These are phyloP conservation scores for Nomada flava DNA, from an alignment of 2,888 invertebrate genomes.

Conservation along the genomic window DNA sequence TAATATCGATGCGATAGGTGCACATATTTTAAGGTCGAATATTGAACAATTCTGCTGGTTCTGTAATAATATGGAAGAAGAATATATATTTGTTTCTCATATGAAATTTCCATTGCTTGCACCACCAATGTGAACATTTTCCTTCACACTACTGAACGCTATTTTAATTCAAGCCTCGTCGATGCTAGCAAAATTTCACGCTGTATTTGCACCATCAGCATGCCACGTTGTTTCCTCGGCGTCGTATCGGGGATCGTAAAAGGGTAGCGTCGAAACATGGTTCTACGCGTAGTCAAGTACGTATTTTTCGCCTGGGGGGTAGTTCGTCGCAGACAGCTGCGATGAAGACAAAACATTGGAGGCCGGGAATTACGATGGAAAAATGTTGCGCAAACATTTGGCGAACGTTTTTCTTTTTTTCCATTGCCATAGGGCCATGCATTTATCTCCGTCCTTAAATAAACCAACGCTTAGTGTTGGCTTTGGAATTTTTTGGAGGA, in stretches of 20 bases:
- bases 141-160: neutral
- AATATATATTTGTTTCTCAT: neutral
- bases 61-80: neutral
- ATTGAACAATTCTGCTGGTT: neutral
- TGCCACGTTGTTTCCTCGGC: conserved; percentile 9
- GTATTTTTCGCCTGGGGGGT: conserved; percentile 24
- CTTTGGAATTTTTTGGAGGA: too few relatives aligned
- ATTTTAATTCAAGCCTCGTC: conserved; percentile 9
- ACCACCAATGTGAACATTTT: neutral
- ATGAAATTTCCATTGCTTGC: neutral
- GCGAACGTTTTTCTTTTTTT: conserved; percentile 35
- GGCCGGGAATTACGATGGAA: conserved; percentile 60
- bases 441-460: neutral
- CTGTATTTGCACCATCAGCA: conserved; percentile 7
- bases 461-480: conserved; percentile 1
- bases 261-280: conserved; percentile 17
- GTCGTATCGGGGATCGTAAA: conserved; percentile 10
- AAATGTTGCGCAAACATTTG: conserved; percentile 74
- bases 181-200: conserved; percentile 18
- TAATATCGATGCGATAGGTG: too few relatives aligned
- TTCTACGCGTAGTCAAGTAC: conserved; percentile 39
- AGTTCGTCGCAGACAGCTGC: conserved; percentile 17
- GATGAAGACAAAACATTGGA: conserved; percentile 71
- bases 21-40: too few relatives aligned
- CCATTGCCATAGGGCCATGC: neutral